phyloP scores from a whole-genome alignment of 2,888 invertebrate genomes.

The Drosophila lutescens region DNA sequence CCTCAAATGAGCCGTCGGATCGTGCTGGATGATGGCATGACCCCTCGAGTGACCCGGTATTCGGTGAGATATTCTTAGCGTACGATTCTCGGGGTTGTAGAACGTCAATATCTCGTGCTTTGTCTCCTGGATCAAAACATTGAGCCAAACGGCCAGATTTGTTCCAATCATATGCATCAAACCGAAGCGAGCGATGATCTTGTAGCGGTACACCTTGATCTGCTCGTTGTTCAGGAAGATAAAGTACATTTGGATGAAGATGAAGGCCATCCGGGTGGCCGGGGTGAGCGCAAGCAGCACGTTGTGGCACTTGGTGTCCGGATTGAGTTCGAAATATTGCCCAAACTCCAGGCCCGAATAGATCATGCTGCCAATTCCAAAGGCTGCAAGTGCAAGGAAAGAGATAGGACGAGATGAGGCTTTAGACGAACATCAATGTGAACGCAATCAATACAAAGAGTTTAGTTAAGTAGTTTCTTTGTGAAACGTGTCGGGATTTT shows the following conservation, averaged over 20 bases:
- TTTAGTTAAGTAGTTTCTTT: too few relatives aligned
- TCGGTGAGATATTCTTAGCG: constrained; percentile 90
- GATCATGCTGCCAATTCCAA: constrained; percentile 98
- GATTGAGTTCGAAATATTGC: constrained; percentile 96
- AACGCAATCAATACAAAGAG: too few relatives aligned
- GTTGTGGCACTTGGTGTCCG: constrained; percentile 96
- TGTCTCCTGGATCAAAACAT: constrained; percentile 96
- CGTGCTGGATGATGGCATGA: constrained; percentile 72
- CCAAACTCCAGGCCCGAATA: constrained; percentile 98
- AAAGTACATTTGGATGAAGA: constrained; percentile 99
- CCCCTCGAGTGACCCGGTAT: constrained; percentile 87
- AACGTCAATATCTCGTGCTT: constrained; percentile 97
- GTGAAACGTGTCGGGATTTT: too few relatives aligned
- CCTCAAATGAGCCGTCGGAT: constrained; percentile 87
- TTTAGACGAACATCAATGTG: too few relatives aligned
- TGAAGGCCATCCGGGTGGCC: constrained; percentile 96
- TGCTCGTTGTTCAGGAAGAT: constrained; percentile 98
- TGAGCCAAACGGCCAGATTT: constrained; percentile 98
- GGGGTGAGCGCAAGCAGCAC: constrained; percentile 95
- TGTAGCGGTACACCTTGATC: constrained; percentile 95
- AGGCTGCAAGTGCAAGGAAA: constrained; percentile 86
- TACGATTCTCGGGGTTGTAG: constrained; percentile 94
- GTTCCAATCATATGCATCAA: constrained; percentile 99
- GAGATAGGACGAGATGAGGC: too few relatives aligned
- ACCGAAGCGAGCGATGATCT: constrained; percentile 95